Evolutionary conservation across 2,797 vertebrate species (phyloP).

Genomic region (Neoniphon sammara): DNA sequence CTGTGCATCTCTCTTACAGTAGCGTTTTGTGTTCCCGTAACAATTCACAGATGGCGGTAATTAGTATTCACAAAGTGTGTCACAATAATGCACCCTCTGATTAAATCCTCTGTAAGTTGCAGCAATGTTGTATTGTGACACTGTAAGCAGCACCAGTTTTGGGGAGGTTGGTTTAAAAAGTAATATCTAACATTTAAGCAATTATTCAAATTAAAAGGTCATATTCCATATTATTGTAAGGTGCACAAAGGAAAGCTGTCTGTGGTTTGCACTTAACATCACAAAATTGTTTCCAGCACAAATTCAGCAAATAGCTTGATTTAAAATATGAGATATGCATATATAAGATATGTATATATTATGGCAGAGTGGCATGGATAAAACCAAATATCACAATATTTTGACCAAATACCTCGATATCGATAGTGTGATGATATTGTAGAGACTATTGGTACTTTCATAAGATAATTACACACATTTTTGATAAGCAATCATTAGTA

Average conservation of each 20-base stretch:
- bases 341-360: too few relatives aligned
- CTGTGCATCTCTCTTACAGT: background rate
- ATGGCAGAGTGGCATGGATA: too few relatives aligned
- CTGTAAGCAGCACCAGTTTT: background rate
- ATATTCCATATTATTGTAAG: too few relatives aligned
- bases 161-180: conserved; percentile 18
- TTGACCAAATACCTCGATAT: too few relatives aligned
- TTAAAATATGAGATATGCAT: conserved; percentile 50
- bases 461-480: too few relatives aligned
- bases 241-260: too few relatives aligned
- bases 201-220: too few relatives aligned
- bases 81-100: conserved; percentile 21
- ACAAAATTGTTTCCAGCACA: conserved; percentile 48
- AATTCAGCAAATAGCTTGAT: conserved; percentile 35
- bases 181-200: conserved; percentile 30
- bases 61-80: conserved; percentile 13
- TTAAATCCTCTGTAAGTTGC: conserved; percentile 9
- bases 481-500: too few relatives aligned
- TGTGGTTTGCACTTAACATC: conserved; percentile 52
- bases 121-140: conserved; percentile 1
- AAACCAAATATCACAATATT: too few relatives aligned
- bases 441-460: too few relatives aligned
- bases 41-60: background rate
- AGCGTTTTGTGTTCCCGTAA: conserved; percentile 5
- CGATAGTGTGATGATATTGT: too few relatives aligned